Evolutionary conservation across 2,797 vertebrate genomes (phyloP), one percentile per base, ranked within the genome.

Genomic region (Podargus strigoides): DNA sequence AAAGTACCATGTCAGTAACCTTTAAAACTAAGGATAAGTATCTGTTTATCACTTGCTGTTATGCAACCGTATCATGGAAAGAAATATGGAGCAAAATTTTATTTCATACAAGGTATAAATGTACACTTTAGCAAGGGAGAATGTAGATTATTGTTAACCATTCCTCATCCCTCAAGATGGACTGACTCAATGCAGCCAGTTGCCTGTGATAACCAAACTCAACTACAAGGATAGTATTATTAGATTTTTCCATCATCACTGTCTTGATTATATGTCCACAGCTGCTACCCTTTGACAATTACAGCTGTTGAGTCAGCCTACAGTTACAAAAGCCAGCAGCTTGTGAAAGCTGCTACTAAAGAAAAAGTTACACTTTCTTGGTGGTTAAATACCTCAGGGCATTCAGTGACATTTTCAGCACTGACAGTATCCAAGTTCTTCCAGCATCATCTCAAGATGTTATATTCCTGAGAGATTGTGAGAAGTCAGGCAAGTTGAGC

Each of bases 401-500:
- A 36, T 16, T 8, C 17, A 36, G 44, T 50, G 58, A 78, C 49
- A 64, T 64, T 58, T 86, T 79, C 46, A 73, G 23, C 16, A 52
- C 12, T 37, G 53, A 26, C 32, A 44, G 3, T n/a, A 52, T 41
- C 27, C 18, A 32, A 21, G 20, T 56, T 75, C 41, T 9, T 79
- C 37, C 49, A 14, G 44, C 17, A 22, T 9, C 4, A 5, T 37
- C 36, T 81, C 0, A 0, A 87, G 12, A 62, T n/a, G 20, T 66
- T 90, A 73, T 60, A 5, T 30, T 89, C 24, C 69, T 59, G 12
- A 70, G 60, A 59, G 11, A 34, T 5, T 44, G 17, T 44, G 62
- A 70, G 14, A 78, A 79, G 36, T 28, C 23, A 41, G 34, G 7
- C 17, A 64, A 41, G 14, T 30, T 86, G 39, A 84, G 8, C 12